Base-by-base conservation (phyloP, 2,797 vertebrate genomes). In the Cryptoprocta ferox region DNA sequence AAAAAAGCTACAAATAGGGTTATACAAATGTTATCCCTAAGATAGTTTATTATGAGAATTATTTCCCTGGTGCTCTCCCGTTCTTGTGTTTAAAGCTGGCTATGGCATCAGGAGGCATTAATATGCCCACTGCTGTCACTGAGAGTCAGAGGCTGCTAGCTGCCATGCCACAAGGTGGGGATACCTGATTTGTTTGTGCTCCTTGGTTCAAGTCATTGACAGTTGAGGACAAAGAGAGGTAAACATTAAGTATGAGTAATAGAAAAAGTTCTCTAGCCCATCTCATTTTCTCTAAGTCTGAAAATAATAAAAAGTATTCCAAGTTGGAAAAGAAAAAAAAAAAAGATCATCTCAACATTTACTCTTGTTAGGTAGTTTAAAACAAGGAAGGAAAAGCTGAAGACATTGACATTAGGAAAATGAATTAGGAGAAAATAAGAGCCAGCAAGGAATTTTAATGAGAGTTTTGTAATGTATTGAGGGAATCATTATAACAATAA, bases 371-470 rank as follows among this genome's bases (percentile, higher is more conserved):
- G 21, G 30, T 81, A 78, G 56, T 68, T 94, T 81, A 88, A 94
- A 91, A 94, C 66, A 30, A 96, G 71, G n/a, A 65, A 97, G 89
- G 94, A 56, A 97, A 92, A 81, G 56, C 89, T 96, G 66, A 96
- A 68, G 87, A 87, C 94, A 94, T 21, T 97, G 79, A 89, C 61
- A 89, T 94, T 92, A 91, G 5, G 87, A 97, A 96, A 75, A 76
- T 53, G 53, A 70, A 80, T 73, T 98, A 79, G 85, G 65, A 97
- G 48, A 3, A 87, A 94, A 79, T 9, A 42, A 65, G 35, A 93
- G 18, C 82, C 66, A 93, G 37, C 56, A 85, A 85, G 5, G 65
- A 95, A 92, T 80, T 97, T 97, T 86, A 93, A 95, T 97, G 96
- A 81, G 61, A 65, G 9, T 53, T 93, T 9, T 70, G 10, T 81